phyloP scores from a whole-genome alignment of 2,113 vertebrate species.

The Numida meleagris region DNA sequence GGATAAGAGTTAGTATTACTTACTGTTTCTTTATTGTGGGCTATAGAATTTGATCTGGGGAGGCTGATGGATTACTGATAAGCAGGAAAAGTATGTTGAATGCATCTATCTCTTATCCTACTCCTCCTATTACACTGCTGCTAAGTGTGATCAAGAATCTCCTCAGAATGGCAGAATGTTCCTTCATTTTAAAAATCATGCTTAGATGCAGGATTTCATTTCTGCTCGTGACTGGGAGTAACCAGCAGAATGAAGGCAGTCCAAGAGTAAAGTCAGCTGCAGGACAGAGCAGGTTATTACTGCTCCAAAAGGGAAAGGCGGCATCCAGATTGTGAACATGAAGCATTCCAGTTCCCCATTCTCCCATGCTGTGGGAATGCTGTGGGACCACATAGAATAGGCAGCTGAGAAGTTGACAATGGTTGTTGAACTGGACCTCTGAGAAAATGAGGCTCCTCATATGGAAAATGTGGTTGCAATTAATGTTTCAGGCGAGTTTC shows the following conservation, averaged over 20 bases:
- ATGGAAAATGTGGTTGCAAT: neutral
- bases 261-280: neutral
- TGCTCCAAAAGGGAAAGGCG: neutral
- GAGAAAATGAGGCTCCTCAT: neutral
- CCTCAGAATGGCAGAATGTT: neutral
- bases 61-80: conserved; percentile 6
- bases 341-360: neutral
- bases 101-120: neutral
- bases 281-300: neutral
- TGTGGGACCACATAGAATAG: neutral
- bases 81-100: neutral
- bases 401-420: neutral
- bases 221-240: neutral
- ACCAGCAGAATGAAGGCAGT: neutral
- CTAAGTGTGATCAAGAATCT: neutral
- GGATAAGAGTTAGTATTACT: conserved; percentile 78
- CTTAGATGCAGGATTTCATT: neutral
- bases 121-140: neutral
- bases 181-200: neutral
- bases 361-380: neutral
- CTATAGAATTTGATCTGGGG: neutral
- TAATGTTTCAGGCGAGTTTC: neutral
- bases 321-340: neutral
- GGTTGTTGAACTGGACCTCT: neutral
- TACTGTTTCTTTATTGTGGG: neutral